Conservation (phyloP, 2,888 invertebrate genomes). For the Mythimna lalbum region DNA sequence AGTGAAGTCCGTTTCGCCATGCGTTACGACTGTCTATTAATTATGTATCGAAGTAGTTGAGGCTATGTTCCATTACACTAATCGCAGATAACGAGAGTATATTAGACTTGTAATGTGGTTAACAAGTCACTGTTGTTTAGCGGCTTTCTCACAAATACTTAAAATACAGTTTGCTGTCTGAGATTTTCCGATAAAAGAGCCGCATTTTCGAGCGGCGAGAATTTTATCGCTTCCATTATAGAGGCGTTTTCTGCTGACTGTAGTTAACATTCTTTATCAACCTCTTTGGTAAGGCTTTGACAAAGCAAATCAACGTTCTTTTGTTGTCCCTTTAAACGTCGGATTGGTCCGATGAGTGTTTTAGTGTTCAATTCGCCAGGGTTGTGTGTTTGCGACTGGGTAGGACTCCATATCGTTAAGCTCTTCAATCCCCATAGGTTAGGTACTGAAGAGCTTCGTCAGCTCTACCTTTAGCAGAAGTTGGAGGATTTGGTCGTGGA, state of each 20-base stretch:
- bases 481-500: too few relatives aligned
- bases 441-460: too few relatives aligned
- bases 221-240: slow-evolving; percentile 58
- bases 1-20: slow-evolving; percentile 54
- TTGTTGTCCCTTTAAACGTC: neutral
- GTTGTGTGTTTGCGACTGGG: too few relatives aligned
- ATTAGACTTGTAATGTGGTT: slow-evolving; percentile 49
- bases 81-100: slow-evolving; percentile 52
- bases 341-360: too few relatives aligned
- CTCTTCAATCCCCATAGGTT: too few relatives aligned
- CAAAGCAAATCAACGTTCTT: slow-evolving; percentile 35
- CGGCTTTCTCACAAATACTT: slow-evolving; percentile 52
- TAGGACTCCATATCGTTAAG: too few relatives aligned
- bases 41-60: slow-evolving; percentile 57
- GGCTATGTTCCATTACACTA: slow-evolving; percentile 61
- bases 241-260: slow-evolving; percentile 44
- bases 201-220: slow-evolving; percentile 46
- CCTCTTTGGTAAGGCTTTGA: slow-evolving; percentile 19
- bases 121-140: slow-evolving; percentile 49
- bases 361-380: too few relatives aligned
- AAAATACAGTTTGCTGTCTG: slow-evolving; percentile 45
- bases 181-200: slow-evolving; percentile 55
- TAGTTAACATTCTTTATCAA: slow-evolving; percentile 35
- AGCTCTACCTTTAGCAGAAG: too few relatives aligned
- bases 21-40: slow-evolving; percentile 56